A percentile compares a stretch with the other conserved stretches of the same genome.
Conservation (phyloP, 2,797 vertebrate genomes). For the Liasis olivaceus region DNA sequence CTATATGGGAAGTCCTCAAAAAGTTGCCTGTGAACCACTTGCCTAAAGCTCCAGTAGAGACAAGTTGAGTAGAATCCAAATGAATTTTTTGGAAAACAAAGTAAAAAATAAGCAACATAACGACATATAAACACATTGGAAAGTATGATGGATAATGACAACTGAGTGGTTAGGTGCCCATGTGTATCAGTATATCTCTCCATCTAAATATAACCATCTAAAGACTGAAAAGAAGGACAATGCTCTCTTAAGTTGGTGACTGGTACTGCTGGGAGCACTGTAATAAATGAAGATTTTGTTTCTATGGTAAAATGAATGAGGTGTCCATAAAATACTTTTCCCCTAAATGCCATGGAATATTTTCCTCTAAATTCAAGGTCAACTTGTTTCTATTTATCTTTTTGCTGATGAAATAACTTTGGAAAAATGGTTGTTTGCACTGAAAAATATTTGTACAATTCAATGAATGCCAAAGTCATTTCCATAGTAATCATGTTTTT, state of each 20-base stretch:
- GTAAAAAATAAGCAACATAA: constrained; percentile 64
- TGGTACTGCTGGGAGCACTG: constrained; percentile 68
- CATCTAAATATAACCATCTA: constrained; percentile 75
- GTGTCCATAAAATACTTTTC: constrained; percentile 67
- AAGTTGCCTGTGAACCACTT: neutral
- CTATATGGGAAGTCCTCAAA: neutral
- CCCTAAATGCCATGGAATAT: constrained; percentile 51
- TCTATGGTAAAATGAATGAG: constrained; percentile 68
- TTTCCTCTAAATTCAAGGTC: constrained; percentile 62
- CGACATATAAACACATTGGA: constrained; percentile 65
- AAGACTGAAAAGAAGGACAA: constrained; percentile 76
- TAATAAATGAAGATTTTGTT: constrained; percentile 76
- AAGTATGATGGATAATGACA: constrained; percentile 70
- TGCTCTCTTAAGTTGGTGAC: constrained; percentile 75
- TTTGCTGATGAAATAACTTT: constrained; percentile 58
- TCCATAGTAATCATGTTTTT: constrained; percentile 42
- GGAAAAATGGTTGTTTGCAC: constrained; percentile 43
- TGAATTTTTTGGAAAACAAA: constrained; percentile 61
- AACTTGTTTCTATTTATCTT: constrained; percentile 40
- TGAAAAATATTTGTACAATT: constrained; percentile 41
- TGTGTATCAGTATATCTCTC: constrained; percentile 75
- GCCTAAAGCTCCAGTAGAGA: constrained; percentile 10
- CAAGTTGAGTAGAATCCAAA: constrained; percentile 59
- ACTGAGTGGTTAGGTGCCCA: constrained; percentile 67
- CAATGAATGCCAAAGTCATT: constrained; percentile 36